These are phyloP conservation scores for Genyomyrus donnyi DNA, from an alignment of 2,113 vertebrate genomes.

Conservation along the genomic window DNA sequence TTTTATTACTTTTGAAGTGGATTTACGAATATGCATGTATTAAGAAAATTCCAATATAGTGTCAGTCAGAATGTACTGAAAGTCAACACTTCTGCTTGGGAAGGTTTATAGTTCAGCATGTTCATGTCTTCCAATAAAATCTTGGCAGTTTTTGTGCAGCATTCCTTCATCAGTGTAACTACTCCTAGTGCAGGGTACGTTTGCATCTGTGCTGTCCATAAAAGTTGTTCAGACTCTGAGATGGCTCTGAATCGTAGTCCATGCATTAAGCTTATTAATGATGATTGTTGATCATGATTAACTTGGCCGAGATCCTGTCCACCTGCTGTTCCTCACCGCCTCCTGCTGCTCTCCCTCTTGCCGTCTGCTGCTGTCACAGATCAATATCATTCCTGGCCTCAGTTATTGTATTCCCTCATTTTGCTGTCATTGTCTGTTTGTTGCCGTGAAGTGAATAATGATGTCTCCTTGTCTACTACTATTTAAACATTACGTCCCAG, in stretches of 20 bases:
- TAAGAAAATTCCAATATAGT: background rate
- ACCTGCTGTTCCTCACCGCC: background rate
- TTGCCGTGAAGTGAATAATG: background rate
- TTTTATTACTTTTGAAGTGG: background rate
- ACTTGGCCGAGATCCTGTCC: background rate
- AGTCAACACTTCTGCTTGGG: background rate
- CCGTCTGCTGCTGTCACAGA: background rate
- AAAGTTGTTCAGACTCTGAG: background rate
- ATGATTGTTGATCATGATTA: background rate
- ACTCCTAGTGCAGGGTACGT: background rate
- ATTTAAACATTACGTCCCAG: background rate
- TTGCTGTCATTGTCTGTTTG: background rate
- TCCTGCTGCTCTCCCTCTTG: background rate
- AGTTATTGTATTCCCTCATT: background rate
- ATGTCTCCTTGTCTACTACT: background rate
- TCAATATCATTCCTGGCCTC: background rate
- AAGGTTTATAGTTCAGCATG: background rate
- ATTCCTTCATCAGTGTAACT: background rate
- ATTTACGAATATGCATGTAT: background rate
- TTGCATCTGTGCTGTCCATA: background rate
- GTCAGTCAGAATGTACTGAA: background rate
- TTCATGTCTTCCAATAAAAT: background rate
- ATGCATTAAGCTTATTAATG: background rate
- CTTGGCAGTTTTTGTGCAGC: background rate
- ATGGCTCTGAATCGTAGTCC: background rate